phyloP scores from a whole-genome alignment of 2,888 invertebrate genomes.

The Stenodema calcarata region DNA sequence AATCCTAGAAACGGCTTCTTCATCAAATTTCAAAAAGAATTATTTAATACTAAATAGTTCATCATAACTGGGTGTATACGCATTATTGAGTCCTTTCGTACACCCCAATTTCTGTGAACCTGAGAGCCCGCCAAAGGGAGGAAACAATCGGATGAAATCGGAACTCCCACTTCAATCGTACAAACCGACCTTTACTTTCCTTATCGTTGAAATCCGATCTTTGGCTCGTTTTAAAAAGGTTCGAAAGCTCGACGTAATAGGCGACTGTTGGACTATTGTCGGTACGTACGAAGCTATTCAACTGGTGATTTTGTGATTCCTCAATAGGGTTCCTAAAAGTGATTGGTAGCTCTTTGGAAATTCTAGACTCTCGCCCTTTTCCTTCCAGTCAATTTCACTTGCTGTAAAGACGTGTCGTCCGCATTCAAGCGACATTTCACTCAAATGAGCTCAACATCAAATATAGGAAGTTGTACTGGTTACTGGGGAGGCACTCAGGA shows the following conservation, averaged over 20 bases:
- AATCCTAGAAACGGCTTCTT: too few species aligned
- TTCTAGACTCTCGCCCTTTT: not conserved
- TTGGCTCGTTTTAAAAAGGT: not conserved
- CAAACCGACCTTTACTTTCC: not conserved
- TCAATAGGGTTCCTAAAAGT: not conserved
- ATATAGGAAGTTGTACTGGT: too few species aligned
- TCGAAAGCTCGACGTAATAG: not conserved
- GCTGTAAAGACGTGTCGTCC: too few species aligned
- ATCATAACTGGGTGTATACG: too few species aligned
- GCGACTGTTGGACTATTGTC: not conserved
- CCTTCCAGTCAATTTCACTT: not conserved
- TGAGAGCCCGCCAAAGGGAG: not conserved
- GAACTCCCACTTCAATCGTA: not conserved
- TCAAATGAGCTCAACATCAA: too few species aligned
- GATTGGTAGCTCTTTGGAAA: not conserved
- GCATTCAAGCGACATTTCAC: too few species aligned
- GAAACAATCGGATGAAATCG: not conserved
- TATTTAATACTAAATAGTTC: too few species aligned
- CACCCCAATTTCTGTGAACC: not conserved
- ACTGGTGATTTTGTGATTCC: not conserved
- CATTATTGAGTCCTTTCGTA: too few species aligned
- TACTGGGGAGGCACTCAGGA: too few species aligned
- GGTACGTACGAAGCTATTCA: not conserved
- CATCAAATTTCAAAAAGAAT: too few species aligned
- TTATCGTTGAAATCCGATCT: not conserved